phyloP scores from a whole-genome alignment of 2,797 vertebrate genomes.

The Scomberomorus guttatus region DNA sequence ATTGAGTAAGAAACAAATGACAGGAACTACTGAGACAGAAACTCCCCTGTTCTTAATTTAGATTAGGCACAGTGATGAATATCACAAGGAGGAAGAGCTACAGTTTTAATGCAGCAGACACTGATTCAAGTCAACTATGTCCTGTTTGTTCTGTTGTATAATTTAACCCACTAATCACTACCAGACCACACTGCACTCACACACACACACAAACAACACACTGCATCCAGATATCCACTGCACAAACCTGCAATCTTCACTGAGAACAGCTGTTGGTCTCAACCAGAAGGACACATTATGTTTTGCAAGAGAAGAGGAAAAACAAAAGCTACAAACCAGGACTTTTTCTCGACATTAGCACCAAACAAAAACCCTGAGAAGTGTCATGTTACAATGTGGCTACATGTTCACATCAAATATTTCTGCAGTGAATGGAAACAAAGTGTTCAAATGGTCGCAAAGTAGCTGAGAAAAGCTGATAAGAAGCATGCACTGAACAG shows the following conservation, averaged over 20 bases:
- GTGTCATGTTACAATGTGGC: not conserved
- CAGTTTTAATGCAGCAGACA: conserved; percentile 1
- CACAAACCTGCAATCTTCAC: conserved; percentile 6
- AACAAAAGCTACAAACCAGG: not conserved
- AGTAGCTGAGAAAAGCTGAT: not conserved
- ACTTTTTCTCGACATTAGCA: not conserved
- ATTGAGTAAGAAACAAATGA: conserved; percentile 43
- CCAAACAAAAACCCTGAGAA: not conserved
- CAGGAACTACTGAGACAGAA: conserved; percentile 51
- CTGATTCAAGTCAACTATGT: not conserved
- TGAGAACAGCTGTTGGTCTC: conserved; percentile 9
- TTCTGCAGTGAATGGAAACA: not conserved
- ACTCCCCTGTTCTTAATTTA: conserved; percentile 54
- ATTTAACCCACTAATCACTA: conserved; percentile 36
- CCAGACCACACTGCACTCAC: conserved; percentile 29
- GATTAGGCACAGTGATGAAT: not conserved
- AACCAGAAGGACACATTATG: not conserved
- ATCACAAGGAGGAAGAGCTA: conserved; percentile 13
- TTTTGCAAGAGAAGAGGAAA: not conserved
- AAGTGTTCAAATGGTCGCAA: not conserved
- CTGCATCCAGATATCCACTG: not conserved
- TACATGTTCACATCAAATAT: conserved; percentile 23
- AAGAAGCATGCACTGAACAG: not conserved
- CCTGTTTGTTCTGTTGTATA: conserved; percentile 38
- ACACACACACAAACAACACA: not conserved